Percentiles rank a stretch among this genome's conserved stretches.
These are phyloP conservation scores for Phrixothrix hirtus DNA, from an alignment of 2,888 invertebrate genomes.

Conservation along the genomic window DNA sequence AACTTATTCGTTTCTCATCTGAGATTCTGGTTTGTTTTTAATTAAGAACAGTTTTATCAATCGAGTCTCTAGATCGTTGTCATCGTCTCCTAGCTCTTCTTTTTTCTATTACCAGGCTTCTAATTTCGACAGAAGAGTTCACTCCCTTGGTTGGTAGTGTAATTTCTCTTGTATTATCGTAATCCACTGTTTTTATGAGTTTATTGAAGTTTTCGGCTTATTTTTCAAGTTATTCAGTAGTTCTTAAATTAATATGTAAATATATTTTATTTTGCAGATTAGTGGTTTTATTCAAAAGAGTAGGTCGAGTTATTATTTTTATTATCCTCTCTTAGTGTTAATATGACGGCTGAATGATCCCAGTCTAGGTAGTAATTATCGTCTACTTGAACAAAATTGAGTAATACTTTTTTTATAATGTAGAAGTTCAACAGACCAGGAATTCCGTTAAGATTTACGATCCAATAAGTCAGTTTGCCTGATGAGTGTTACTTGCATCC, in stretches of 20 bases:
- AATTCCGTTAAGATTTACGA: neutral
- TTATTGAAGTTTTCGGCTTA: constrained; percentile 1
- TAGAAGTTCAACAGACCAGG: neutral
- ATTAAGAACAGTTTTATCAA: no score
- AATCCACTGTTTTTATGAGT: neutral
- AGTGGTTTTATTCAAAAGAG: constrained; percentile 1
- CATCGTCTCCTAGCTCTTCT: neutral
- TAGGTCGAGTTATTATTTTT: neutral
- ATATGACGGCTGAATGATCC: constrained; percentile 1
- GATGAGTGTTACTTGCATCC: neutral
- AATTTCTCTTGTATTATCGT: neutral
- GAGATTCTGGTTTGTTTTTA: no score
- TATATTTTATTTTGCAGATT: constrained; percentile 1
- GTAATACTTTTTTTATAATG: neutral
- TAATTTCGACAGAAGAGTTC: neutral
- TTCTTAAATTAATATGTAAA: constrained; percentile 4
- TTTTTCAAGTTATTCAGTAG: neutral
- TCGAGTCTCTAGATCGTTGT: no score
- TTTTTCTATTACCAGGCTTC: neutral
- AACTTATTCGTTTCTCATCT: no score
- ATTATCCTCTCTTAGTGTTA: constrained; percentile 2
- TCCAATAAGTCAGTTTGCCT: neutral
- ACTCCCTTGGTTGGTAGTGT: neutral
- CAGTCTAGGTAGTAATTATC: no score
- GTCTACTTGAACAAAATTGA: no score